Conservation (phyloP, 2,888 invertebrate genomes). For the Drosophila kanekoi region DNA sequence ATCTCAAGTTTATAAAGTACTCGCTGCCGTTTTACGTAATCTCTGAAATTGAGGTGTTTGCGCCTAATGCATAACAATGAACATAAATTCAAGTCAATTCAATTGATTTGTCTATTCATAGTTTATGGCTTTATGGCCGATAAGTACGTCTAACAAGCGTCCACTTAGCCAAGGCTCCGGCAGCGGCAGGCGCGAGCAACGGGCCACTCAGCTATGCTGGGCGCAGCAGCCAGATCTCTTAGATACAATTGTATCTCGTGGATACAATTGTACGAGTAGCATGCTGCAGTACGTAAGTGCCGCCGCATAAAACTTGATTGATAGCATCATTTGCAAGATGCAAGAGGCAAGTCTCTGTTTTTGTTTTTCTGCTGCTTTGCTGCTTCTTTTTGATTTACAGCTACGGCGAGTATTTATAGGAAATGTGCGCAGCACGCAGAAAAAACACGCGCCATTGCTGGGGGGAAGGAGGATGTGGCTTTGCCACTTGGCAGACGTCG, state of each 20-base stretch:
- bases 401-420: slow-evolving; percentile 53
- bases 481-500: slow-evolving; percentile 35
- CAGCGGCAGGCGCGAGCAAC: slow-evolving; percentile 17
- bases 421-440: slow-evolving; percentile 61
- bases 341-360: slow-evolving; percentile 30
- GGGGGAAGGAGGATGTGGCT: slow-evolving; percentile 20
- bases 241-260: slow-evolving; percentile 37
- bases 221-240: slow-evolving; percentile 1
- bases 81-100: slow-evolving; percentile 51
- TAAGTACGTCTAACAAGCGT: slow-evolving; percentile 50
- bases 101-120: slow-evolving; percentile 45
- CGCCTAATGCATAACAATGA: slow-evolving; percentile 50
- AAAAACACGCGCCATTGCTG: slow-evolving; percentile 17
- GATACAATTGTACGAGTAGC: slow-evolving; percentile 51
- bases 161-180: slow-evolving; percentile 51
- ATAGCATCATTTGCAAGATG: slow-evolving; percentile 54
- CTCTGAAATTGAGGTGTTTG: slow-evolving; percentile 43
- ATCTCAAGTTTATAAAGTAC: background rate
- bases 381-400: slow-evolving; percentile 62
- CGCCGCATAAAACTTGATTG: slow-evolving; percentile 56
- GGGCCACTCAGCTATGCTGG: slow-evolving; percentile 32
- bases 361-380: slow-evolving; percentile 5
- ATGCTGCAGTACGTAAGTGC: slow-evolving; percentile 22
- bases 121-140: slow-evolving; percentile 19
- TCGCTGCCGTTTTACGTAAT: background rate